phyloP scores from a whole-genome alignment of 2,797 vertebrate species.

The Enteromius afrohamiltoni region DNA sequence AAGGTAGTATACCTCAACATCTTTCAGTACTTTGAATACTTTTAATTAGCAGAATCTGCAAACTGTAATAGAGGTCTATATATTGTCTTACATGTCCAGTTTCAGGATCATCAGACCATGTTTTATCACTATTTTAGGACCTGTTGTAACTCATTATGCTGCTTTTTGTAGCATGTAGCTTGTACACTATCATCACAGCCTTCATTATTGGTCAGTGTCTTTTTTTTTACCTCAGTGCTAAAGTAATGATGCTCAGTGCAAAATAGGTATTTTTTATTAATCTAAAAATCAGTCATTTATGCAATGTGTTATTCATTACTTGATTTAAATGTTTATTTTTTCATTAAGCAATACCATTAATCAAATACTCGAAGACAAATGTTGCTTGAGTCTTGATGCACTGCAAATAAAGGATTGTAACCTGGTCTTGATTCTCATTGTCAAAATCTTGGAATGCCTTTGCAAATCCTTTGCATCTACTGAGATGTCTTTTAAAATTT shows the following conservation, averaged over 20 bases:
- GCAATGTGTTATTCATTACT: conserved; percentile 39
- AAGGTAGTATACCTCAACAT: conserved; percentile 48
- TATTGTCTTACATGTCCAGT: not conserved
- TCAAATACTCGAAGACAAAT: conserved; percentile 61
- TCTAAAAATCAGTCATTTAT: conserved; percentile 26
- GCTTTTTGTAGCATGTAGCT: conserved; percentile 15
- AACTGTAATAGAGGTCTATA: not conserved
- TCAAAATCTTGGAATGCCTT: not conserved
- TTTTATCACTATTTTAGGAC: conserved; percentile 4
- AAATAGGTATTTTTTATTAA: conserved; percentile 13
- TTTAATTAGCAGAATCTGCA: conserved; percentile 3
- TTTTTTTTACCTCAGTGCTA: conserved; percentile 45
- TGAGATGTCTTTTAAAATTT: not conserved
- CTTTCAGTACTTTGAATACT: conserved; percentile 15
- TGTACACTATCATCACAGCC: not conserved
- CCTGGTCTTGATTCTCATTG: conserved; percentile 16
- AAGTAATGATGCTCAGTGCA: not conserved
- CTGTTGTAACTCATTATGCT: not conserved
- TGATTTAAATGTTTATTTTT: conserved; percentile 35
- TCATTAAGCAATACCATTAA: conserved; percentile 62
- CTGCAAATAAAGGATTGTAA: conserved; percentile 70
- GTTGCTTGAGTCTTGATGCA: conserved; percentile 74
- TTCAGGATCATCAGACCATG: conserved; percentile 3
- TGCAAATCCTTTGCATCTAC: not conserved
- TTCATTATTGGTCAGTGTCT: conserved; percentile 13